Percentiles rank a stretch among this genome's conserved stretches.
Conservation (phyloP, 1,140 invertebrate species). For the Drosophila rhopaloa region DNA sequence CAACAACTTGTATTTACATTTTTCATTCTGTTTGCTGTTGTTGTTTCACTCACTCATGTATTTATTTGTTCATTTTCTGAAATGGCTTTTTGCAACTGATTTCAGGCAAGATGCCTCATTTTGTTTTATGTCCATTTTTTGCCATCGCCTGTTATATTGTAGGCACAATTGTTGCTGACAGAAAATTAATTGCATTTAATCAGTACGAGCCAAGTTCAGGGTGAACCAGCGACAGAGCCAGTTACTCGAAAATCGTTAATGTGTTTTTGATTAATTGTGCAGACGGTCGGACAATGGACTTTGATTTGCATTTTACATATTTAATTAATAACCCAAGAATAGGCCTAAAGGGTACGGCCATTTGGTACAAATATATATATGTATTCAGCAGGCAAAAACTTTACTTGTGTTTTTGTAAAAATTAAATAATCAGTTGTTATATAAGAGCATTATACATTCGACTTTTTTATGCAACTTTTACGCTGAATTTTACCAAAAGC, state of each 20-base stretch:
- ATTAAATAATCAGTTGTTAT: conserved; percentile 1
- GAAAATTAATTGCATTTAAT: conserved; percentile 74
- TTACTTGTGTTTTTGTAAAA: conserved; percentile 7
- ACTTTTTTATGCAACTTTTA: neutral
- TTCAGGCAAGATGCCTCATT: conserved; percentile 46
- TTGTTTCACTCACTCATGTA: conserved; percentile 28
- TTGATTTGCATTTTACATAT: conserved; percentile 57
- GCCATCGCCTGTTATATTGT: conserved; percentile 32
- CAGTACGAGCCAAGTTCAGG: conserved; percentile 42
- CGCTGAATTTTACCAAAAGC: conserved; percentile 8
- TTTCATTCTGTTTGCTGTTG: conserved; percentile 18
- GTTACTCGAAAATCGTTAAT: conserved; percentile 50
- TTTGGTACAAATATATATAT: conserved; percentile 7
- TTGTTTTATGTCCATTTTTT: conserved; percentile 34
- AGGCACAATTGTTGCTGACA: conserved; percentile 71
- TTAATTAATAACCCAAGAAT: conserved; percentile 49
- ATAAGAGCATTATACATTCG: conserved; percentile 27
- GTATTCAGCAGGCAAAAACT: neutral
- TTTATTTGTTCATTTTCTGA: conserved; percentile 53
- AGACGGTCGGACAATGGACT: conserved; percentile 34
- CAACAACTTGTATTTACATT: conserved; percentile 40
- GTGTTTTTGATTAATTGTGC: conserved; percentile 61
- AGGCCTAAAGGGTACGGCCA: conserved; percentile 1
- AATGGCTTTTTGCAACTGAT: conserved; percentile 45
- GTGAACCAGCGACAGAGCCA: conserved; percentile 10